phyloP scores from a whole-genome alignment of 2,797 vertebrate species.

The Sebastes hubbsi region DNA sequence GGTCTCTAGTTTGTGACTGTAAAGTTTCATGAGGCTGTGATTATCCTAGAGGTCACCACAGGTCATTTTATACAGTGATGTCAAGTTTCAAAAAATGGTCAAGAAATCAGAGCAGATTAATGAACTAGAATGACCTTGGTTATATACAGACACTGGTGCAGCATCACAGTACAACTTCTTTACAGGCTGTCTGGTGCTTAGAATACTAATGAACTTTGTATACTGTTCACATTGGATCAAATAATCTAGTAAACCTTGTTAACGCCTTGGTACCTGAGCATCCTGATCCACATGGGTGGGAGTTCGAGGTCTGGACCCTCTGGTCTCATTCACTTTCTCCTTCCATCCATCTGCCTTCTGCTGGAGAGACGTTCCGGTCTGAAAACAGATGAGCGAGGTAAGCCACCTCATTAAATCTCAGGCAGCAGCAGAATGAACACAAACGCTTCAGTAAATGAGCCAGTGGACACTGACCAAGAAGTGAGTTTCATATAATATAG shows the following conservation, averaged over 20 bases:
- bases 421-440: slow-evolving; percentile 8
- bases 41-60: too few relatives aligned
- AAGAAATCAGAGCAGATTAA: too few relatives aligned
- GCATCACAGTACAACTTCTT: neutral
- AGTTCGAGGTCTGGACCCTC: slow-evolving; percentile 74
- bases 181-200: neutral
- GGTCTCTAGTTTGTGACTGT: too few relatives aligned
- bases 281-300: slow-evolving; percentile 78
- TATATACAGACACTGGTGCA: too few relatives aligned
- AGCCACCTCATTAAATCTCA: slow-evolving; percentile 23
- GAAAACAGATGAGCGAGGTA: slow-evolving; percentile 35
- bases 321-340: slow-evolving; percentile 81
- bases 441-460: neutral
- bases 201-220: neutral
- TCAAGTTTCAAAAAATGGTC: too few relatives aligned
- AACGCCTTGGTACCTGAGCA: slow-evolving; percentile 53
- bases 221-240: neutral
- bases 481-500: slow-evolving; percentile 9
- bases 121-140: too few relatives aligned
- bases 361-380: slow-evolving; percentile 81
- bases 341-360: slow-evolving; percentile 84
- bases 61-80: too few relatives aligned
- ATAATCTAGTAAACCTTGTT: neutral
- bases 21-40: too few relatives aligned
- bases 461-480: neutral